phyloP scores from a whole-genome alignment of 2,113 vertebrate species.

The Syngnathus scovelli region DNA sequence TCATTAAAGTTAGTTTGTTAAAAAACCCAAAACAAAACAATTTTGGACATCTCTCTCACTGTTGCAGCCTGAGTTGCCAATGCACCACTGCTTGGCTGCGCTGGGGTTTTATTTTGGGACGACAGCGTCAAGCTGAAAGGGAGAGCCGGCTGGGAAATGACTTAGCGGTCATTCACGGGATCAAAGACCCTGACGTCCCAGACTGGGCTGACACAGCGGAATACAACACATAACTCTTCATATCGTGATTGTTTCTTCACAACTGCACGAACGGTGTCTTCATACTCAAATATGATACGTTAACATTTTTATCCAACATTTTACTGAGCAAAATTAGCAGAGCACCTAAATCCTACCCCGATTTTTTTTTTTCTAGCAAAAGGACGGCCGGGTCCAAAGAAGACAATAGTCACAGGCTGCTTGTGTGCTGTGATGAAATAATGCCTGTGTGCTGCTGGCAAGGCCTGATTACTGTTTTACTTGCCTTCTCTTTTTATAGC shows the following conservation, averaged over 20 bases:
- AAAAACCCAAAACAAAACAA: background rate
- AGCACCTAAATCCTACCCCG: background rate
- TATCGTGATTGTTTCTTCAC: slow-evolving; percentile 8
- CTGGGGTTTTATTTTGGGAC: slow-evolving; percentile 15
- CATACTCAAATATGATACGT: background rate
- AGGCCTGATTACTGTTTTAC: slow-evolving; percentile 54
- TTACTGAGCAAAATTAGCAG: background rate
- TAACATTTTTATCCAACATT: background rate
- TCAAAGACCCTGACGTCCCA: slow-evolving; percentile 10
- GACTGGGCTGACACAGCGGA: background rate
- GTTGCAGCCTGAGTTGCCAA: slow-evolving; percentile 7
- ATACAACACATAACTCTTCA: slow-evolving; percentile 3
- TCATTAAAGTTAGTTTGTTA: slow-evolving; percentile 10
- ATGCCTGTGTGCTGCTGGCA: slow-evolving; percentile 36
- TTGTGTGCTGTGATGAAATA: slow-evolving; percentile 49
- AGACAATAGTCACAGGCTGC: slow-evolving; percentile 48
- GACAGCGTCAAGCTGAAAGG: slow-evolving; percentile 12
- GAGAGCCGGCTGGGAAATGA: slow-evolving; percentile 14
- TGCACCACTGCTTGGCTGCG: background rate
- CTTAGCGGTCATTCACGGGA: slow-evolving; percentile 26
- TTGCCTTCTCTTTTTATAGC: slow-evolving; percentile 51
- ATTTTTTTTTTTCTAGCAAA: slow-evolving; percentile 4
- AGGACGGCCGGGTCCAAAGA: slow-evolving; percentile 32
- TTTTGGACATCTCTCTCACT: background rate
- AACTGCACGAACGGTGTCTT: background rate